Evolutionary conservation across 2,113 vertebrate genomes (phyloP).

Genomic region (Megaceryle torquata): DNA sequence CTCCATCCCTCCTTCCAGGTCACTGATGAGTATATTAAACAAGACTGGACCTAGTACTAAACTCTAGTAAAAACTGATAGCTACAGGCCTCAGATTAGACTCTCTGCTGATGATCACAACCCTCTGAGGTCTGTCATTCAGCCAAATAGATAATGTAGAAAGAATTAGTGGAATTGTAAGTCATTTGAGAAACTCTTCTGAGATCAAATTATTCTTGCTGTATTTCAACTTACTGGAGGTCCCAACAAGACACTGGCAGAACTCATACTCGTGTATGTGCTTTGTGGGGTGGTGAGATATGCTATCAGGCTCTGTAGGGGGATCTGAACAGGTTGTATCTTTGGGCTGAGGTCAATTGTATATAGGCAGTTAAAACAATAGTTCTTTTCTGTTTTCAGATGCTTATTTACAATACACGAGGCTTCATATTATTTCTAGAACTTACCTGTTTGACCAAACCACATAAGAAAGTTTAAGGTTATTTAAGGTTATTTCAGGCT

Average conservation of each 20-base stretch:
- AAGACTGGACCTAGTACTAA: too few species aligned
- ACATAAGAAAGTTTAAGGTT: neutral
- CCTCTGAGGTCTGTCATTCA: too few species aligned
- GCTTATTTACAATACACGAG: neutral
- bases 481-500: neutral
- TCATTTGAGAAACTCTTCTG: neutral
- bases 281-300: neutral
- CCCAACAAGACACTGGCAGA: accelerated
- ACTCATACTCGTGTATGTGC: too few species aligned
- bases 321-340: too few species aligned
- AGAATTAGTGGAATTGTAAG: neutral
- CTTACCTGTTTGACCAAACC: neutral
- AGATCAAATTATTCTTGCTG: neutral
- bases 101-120: too few species aligned
- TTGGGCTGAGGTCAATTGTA: too few species aligned
- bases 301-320: neutral
- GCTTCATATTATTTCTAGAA: neutral
- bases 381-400: neutral
- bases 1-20: too few species aligned
- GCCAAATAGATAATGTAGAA: neutral
- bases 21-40: too few species aligned
- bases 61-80: too few species aligned
- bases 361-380: neutral
- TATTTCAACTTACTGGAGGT: neutral
- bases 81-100: too few species aligned